These are phyloP conservation scores for Cylloceria caligata DNA, from an alignment of 2,888 invertebrate species.

Conservation along the genomic window DNA sequence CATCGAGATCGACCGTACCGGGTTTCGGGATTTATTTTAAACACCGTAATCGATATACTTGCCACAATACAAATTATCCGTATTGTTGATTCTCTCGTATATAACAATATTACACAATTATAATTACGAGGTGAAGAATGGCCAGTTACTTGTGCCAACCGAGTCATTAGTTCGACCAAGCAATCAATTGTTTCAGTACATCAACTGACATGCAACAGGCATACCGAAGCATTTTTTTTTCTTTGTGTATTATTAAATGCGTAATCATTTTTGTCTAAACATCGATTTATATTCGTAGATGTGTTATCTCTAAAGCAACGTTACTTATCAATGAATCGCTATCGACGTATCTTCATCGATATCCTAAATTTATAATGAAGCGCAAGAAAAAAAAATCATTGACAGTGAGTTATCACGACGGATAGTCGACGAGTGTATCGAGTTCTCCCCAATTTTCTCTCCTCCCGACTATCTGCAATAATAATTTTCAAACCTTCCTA, in stretches of 20 bases:
- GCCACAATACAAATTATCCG: no score
- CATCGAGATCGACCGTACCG: no score
- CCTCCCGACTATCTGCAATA: constrained; percentile 12
- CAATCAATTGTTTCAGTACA: neutral
- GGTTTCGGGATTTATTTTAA: no score
- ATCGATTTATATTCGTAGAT: no score
- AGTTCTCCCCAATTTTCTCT: neutral
- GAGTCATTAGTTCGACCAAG: neutral
- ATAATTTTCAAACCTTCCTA: constrained; percentile 64
- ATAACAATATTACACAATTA: no score
- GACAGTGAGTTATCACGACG: neutral
- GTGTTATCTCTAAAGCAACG: neutral
- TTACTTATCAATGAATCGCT: neutral
- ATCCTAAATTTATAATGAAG: neutral
- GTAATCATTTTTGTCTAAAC: no score
- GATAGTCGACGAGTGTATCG: neutral
- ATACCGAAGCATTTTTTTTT: no score
- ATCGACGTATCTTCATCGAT: neutral
- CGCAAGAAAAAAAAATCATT: neutral
- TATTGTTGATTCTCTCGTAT: no score
- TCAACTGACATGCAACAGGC: neutral
- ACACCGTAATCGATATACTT: no score
- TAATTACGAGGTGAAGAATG: no score
- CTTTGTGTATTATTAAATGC: no score
- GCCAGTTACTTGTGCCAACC: neutral